A percentile compares a stretch with the other conserved stretches of the same genome.
Evolutionary conservation across 2,797 vertebrate species (phyloP).

Genomic region (Bradypodion pumilum): DNA sequence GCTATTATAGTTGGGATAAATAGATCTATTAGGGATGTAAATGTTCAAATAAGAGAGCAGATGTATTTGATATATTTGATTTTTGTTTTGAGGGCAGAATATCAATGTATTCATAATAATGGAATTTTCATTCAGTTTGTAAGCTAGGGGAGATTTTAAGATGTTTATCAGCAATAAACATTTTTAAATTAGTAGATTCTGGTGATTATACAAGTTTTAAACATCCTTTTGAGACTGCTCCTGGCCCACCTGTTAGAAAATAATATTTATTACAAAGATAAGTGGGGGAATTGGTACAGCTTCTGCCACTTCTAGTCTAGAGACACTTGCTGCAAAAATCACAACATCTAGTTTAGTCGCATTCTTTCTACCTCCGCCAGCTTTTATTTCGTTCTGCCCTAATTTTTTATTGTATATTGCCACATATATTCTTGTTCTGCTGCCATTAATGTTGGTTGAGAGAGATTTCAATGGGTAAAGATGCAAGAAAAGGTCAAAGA

Average conservation of each 20-base stretch:
- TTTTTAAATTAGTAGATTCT: conserved; percentile 26
- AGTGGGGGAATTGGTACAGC: too few relatives aligned
- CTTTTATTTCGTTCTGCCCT: neutral
- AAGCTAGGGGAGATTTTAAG: conserved; percentile 32
- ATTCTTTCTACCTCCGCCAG: neutral
- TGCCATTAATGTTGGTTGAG: too few relatives aligned
- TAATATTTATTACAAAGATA: too few relatives aligned
- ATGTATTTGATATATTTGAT: conserved; percentile 1
- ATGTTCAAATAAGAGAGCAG: conserved; percentile 12
- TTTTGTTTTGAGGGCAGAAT: neutral
- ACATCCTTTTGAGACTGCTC: neutral
- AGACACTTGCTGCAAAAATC: accelerated
- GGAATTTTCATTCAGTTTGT: conserved; percentile 5
- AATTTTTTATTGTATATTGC: too few relatives aligned
- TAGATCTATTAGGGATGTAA: conserved; percentile 27
- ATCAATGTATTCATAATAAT: neutral
- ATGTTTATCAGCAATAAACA: conserved; percentile 40
- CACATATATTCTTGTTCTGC: too few relatives aligned
- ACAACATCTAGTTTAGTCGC: too few relatives aligned
- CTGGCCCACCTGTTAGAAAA: neutral
- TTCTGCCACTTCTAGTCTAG: neutral
- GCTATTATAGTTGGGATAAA: neutral
- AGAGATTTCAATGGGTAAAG: neutral
- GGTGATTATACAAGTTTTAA: neutral
- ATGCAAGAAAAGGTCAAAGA: neutral